Conservation (phyloP, 1,140 invertebrate species). For the Yoshiicerus persimilis region DNA sequence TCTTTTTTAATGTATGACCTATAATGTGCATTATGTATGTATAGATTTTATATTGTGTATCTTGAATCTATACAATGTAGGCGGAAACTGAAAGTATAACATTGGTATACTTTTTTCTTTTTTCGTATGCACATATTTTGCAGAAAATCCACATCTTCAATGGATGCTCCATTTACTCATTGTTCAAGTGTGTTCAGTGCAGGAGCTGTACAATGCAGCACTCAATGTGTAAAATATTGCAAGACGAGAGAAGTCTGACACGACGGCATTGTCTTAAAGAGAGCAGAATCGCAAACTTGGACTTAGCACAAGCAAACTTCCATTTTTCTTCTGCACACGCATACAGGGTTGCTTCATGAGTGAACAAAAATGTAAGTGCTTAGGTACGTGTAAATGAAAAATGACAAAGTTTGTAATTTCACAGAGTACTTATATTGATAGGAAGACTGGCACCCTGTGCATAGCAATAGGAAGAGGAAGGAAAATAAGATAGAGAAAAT, state of each 20-base stretch:
- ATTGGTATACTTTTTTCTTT: too few relatives aligned
- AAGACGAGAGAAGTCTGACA: background rate
- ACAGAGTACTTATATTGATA: background rate
- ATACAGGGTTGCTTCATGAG: background rate
- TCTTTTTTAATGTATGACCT: background rate
- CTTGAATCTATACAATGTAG: too few relatives aligned
- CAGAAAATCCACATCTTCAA: background rate
- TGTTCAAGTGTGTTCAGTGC: background rate
- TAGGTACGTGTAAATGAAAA: background rate
- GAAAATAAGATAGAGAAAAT: background rate
- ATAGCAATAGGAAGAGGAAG: background rate
- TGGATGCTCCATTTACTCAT: background rate
- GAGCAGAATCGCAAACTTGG: background rate
- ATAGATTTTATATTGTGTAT: too few relatives aligned
- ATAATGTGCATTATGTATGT: too few relatives aligned
- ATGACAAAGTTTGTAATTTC: background rate
- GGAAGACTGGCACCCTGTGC: background rate
- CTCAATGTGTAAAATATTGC: background rate
- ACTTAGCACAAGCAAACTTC: background rate
- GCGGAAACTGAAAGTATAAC: too few relatives aligned
- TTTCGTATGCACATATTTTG: background rate
- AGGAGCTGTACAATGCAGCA: background rate
- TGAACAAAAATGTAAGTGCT: background rate
- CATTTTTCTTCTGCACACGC: background rate
- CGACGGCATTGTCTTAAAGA: background rate